Evolutionary conservation across 2,797 vertebrate species (phyloP).

Genomic region (Heteromormyrus szaboi): DNA sequence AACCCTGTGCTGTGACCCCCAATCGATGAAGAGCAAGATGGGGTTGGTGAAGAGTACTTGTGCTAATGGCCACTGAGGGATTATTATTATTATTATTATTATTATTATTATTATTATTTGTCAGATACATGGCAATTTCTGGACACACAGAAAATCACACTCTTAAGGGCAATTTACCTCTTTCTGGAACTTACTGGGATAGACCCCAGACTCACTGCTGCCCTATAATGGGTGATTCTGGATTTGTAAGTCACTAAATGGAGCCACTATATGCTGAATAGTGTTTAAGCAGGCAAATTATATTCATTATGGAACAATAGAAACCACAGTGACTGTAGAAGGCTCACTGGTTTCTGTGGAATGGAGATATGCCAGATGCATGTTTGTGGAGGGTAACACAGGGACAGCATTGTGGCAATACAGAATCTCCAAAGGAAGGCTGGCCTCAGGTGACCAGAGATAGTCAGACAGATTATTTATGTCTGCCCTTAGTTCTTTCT

Average conservation of each 20-base stretch:
- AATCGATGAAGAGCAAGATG: no score
- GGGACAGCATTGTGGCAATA: neutral
- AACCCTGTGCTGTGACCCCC: neutral
- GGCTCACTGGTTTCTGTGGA: neutral
- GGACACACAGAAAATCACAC: neutral
- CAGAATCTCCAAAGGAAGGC: neutral
- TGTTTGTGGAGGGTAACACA: neutral
- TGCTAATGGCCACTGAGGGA: no score
- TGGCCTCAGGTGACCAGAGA: neutral
- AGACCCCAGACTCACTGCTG: neutral
- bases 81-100: no score
- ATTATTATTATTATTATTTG: neutral
- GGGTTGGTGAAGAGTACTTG: no score
- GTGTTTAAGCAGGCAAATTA: neutral
- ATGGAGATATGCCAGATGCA: neutral
- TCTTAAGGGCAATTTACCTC: neutral
- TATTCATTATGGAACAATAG: neutral
- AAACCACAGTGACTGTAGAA: neutral
- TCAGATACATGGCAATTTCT: neutral
- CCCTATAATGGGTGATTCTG: neutral
- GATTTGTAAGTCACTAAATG: neutral
- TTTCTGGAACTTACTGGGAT: neutral
- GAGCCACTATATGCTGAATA: neutral
- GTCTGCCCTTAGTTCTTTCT: neutral
- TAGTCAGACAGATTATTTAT: neutral